Percentiles rank a stretch among this genome's conserved stretches.
Conservation (phyloP, 2,113 vertebrate species). For the Patagioenas fasciata region DNA sequence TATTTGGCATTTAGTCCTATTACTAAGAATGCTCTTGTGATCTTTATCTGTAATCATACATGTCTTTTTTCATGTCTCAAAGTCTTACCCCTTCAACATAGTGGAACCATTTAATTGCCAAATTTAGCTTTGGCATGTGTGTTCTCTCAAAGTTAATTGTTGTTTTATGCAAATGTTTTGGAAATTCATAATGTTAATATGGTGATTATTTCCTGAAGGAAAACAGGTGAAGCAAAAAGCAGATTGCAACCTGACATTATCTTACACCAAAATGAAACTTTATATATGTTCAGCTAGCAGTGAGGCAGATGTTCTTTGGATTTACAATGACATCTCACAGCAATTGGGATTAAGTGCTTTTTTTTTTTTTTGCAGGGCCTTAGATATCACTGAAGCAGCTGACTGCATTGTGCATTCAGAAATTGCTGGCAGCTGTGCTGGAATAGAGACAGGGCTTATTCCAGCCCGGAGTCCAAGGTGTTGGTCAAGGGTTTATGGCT, state of each 20-base stretch:
- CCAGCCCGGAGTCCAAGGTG: not conserved
- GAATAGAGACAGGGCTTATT: not conserved
- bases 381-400: constrained; percentile 15
- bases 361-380: constrained; percentile 15
- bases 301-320: constrained; percentile 37
- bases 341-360: constrained; percentile 5
- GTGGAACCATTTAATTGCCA: not conserved
- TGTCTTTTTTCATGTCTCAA: not conserved
- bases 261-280: constrained; percentile 32
- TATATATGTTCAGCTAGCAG: not conserved
- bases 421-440: not conserved
- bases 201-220: constrained; percentile 35
- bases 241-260: constrained; percentile 6
- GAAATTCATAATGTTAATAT: not conserved
- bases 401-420: not conserved
- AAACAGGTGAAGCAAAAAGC: constrained; percentile 42
- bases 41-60: not conserved
- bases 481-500: not conserved
- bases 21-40: not conserved
- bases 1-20: not conserved
- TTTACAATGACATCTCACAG: constrained; percentile 29
- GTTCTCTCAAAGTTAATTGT: not conserved
- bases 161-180: constrained; percentile 33
- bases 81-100: not conserved
- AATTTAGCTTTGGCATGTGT: not conserved